Base-by-base conservation (phyloP, 1,140 invertebrate species). In the Brachionus sp. region DNA sequence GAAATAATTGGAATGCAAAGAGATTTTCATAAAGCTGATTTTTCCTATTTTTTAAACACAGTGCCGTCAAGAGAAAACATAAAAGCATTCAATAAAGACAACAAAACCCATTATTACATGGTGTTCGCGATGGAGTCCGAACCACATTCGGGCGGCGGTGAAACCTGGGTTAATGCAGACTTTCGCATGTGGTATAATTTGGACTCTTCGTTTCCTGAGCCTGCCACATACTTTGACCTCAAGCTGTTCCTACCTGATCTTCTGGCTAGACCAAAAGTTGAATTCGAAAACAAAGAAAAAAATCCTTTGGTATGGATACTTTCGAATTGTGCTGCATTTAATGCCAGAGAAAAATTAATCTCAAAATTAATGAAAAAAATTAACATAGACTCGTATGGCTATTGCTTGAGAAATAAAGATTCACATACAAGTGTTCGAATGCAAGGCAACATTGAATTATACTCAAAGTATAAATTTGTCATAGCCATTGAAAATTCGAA, bases 401-500 rank as follows among this genome's bases (percentile, higher is more conserved):
- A 19, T 73, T 83, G 82, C 29, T 50, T 83, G 16, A 66, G 50
- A 23, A 83, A 83, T 85, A 88, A 87, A 84, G 46, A 78, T 86
- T 37, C 73, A 5, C 53, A 82, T 82, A 39, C 53, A 12, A 66
- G 57, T 37, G 16, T 44, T 16, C 10, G 82, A 39, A 46, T 64
- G 39, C 44, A 53, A n/a, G 64, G 64, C 13, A 83, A 83, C 25
- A 64, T 64, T 46, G 64, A 70, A 39, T 57, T 83, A 19, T 83
- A 83, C 39, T 70, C 64, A 37, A 44, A 44, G 73, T 96, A 95
- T 86, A 95, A 95, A 87, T 96, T 95, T 89, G 91, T 93, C 25
- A 89, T 96, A 82, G 92, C 94, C 0, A 92, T 95, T 86, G 95
- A 96, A 90, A 96, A 96, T 90, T 93, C 93, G 0, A 89, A 93